Conservation (phyloP, 2,797 vertebrate genomes). For the Peromyscus nudipes region DNA sequence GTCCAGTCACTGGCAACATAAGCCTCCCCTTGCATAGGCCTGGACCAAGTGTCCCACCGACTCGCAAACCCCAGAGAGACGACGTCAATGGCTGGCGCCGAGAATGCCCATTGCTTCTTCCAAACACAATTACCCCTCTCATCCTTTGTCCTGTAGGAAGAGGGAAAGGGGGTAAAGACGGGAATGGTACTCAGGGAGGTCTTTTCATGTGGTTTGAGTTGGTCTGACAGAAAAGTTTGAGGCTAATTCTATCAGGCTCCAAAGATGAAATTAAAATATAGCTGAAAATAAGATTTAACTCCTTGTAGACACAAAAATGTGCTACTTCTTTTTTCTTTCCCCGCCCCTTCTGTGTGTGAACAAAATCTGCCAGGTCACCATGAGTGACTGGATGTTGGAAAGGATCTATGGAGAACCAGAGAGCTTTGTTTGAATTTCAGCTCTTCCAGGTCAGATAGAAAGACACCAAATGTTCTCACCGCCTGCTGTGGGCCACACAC, state of each 20-base stretch:
- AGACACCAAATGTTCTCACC: neutral
- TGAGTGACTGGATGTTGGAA: neutral
- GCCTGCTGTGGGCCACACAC: neutral
- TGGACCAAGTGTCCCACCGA: neutral
- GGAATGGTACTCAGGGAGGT: neutral
- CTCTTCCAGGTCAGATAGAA: neutral
- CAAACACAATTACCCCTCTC: neutral
- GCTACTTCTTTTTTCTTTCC: neutral
- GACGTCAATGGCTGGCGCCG: neutral
- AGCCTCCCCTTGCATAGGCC: neutral
- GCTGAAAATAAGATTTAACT: neutral
- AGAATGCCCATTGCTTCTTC: neutral
- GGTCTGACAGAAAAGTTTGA: neutral
- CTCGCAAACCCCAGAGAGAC: neutral
- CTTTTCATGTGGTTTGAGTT: neutral
- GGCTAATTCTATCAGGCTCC: neutral
- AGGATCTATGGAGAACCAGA: neutral
- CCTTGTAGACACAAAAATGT: neutral
- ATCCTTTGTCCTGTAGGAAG: neutral
- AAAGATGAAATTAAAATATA: neutral
- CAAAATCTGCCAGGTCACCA: neutral
- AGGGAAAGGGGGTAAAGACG: neutral
- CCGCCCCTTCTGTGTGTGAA: neutral
- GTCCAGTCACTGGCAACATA: neutral
- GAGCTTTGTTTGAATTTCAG: conserved; percentile 13